These are phyloP conservation scores for Mythimna pallens DNA, from an alignment of 2,888 invertebrate species.

Conservation along the genomic window DNA sequence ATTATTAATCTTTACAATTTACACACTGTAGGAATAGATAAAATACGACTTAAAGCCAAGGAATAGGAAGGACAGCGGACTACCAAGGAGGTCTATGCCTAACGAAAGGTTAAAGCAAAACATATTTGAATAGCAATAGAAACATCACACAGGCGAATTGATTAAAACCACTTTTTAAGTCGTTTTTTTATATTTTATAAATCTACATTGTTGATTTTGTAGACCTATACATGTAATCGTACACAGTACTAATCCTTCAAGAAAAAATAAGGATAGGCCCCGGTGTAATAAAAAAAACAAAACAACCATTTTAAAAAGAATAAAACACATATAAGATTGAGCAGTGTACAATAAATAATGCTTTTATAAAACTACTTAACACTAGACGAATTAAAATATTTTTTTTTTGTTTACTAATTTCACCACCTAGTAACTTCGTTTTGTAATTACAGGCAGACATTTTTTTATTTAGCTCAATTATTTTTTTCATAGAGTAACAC, in stretches of 20 bases:
- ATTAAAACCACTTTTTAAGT: slow-evolving; percentile 56
- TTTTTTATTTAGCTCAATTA: slow-evolving; percentile 36
- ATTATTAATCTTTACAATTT: slow-evolving; percentile 48
- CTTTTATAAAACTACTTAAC: slow-evolving; percentile 80
- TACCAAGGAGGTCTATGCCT: slow-evolving; percentile 45
- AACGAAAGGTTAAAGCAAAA: slow-evolving; percentile 6
- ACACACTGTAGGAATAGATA: slow-evolving; percentile 44
- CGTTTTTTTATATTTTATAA: slow-evolving; percentile 38
- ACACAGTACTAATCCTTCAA: slow-evolving; percentile 43
- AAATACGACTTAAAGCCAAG: slow-evolving; percentile 44
- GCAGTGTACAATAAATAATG: slow-evolving; percentile 80
- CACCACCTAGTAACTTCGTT: slow-evolving; percentile 34
- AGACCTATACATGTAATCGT: slow-evolving; percentile 51
- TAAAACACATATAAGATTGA: slow-evolving; percentile 76
- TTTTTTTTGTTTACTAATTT: slow-evolving; percentile 51
- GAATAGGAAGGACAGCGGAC: slow-evolving; percentile 31
- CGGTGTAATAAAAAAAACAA: slow-evolving; percentile 48
- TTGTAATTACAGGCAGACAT: slow-evolving; percentile 33
- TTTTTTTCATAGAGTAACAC: slow-evolving; percentile 26
- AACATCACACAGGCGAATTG: slow-evolving; percentile 23
- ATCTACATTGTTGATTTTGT: slow-evolving; percentile 48
- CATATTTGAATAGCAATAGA: slow-evolving; percentile 5
- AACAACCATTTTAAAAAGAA: slow-evolving; percentile 63
- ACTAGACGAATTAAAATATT: slow-evolving; percentile 61
- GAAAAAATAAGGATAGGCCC: slow-evolving; percentile 55